Evolutionary conservation across 1,140 invertebrate genomes (phyloP).

Genomic region (Trinorchestia longiramus): DNA sequence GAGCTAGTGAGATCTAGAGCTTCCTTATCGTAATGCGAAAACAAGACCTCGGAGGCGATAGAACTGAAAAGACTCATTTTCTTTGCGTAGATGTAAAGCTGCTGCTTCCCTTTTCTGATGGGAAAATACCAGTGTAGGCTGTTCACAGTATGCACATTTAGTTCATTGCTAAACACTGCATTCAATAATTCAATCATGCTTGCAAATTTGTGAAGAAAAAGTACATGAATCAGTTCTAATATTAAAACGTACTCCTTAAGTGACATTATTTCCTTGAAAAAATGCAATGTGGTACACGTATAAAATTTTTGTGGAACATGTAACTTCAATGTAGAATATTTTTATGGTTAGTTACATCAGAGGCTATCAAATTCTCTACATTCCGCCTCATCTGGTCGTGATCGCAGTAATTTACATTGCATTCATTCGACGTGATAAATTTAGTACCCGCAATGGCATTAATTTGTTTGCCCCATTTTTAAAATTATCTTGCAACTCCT

Average conservation of each 20-base stretch:
- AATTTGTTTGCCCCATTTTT: neutral
- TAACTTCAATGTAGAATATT: neutral
- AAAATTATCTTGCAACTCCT: neutral
- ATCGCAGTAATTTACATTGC: neutral
- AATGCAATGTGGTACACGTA: neutral
- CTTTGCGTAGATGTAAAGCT: neutral
- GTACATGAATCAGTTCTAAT: neutral
- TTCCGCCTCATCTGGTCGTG: neutral
- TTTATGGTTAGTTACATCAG: neutral
- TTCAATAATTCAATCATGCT: neutral
- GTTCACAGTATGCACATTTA: neutral
- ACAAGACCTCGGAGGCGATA: neutral
- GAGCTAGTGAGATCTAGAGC: neutral
- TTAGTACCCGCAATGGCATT: neutral
- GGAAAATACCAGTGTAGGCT: neutral
- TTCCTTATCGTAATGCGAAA: neutral
- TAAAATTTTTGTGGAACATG: neutral
- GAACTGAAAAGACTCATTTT: neutral
- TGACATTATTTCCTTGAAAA: neutral
- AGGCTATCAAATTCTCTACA: neutral
- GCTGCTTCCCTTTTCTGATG: neutral
- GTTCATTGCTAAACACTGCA: neutral
- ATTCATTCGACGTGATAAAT: neutral
- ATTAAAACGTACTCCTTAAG: neutral
- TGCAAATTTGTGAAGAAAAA: too few species aligned